Evolutionary conservation across 2,888 invertebrate genomes (phyloP), one percentile per base, ranked within the genome.

Genomic region (Nomada flava): DNA sequence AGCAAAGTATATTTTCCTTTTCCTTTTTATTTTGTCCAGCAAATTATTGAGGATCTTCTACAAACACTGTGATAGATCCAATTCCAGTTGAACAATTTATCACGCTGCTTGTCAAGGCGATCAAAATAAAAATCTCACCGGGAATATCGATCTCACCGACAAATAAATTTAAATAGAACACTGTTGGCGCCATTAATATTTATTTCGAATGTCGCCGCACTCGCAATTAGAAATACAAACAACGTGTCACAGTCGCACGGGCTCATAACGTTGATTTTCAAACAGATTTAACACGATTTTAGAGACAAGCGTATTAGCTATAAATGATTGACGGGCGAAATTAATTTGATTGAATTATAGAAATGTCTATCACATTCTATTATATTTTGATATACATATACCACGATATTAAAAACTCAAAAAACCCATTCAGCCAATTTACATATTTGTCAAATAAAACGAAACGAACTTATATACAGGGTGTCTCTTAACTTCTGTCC

Each of bases 231-330:
- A 26, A 11, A 15, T 47, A 15, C 36, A 42, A 23, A 42, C 67
- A 67, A 20, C 20, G 67, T 15, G 20, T 20, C 42, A 26, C 2
- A 23, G 10, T 20, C 59, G 26, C n/a, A 13, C 29, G 11, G 44
- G 69, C 57, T 47, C 42, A 59, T 59, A 59, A 13, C 10, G 18
- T 65, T 65, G 65, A 65, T 65, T 65, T 64, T 64, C 29, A 18
- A 64, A 10, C 26, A 52, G 69, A 57, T n/a, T 47, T n/a, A 20
- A 42, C 42, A 42, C 55, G 36, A 2, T 36, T 36, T 15, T 11
- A 42, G 20, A 55, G 36, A 23, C 9, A 68, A 42, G 44, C 18
- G 23, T n/a, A 26, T 29, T 26, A 10, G n/a, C 29, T 23, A 18
- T n/a, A 15, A 18, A 47, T 59, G 69, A 59, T 29, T 26, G 47